Conservation (phyloP, 2,888 invertebrate species). For the Iselma pallidipennis region DNA sequence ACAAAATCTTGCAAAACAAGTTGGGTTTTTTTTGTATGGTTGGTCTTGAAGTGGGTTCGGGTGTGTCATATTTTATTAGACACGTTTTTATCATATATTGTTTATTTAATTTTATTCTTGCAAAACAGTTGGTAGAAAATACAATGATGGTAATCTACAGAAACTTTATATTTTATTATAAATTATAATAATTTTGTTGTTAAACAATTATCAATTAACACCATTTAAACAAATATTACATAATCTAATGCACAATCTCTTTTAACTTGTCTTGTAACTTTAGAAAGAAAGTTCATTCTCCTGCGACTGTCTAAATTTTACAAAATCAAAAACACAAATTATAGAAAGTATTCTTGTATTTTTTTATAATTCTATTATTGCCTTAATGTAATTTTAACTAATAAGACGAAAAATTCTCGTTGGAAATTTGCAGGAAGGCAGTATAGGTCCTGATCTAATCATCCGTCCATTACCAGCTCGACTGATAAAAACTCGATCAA, state of each 20-base stretch:
- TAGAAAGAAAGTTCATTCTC: background rate
- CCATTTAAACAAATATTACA: background rate
- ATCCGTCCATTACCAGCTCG: conserved; percentile 83
- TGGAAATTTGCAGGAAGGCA: conserved; percentile 74
- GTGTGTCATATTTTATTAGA: background rate
- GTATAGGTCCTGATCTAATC: conserved; percentile 86
- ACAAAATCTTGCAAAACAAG: background rate
- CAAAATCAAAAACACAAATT: background rate
- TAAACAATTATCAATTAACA: background rate
- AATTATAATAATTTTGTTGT: background rate
- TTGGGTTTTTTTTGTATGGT: background rate
- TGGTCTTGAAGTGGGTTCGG: background rate
- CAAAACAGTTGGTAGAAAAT: background rate
- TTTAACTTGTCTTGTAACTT: background rate
- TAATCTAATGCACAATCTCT: conserved; percentile 2
- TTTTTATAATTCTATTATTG: too few relatives aligned
- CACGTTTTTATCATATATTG: background rate
- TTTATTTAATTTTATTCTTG: background rate
- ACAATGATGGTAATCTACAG: too few relatives aligned
- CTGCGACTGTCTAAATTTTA: background rate
- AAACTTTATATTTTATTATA: too few relatives aligned
- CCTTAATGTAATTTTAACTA: too few relatives aligned
- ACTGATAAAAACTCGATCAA: conserved; percentile 54
- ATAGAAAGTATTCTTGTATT: background rate
- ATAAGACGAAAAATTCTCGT: too few relatives aligned